Evolutionary conservation across 2,888 invertebrate species (phyloP), one percentile per base, ranked within the genome.

Genomic region (Sabellastarte sp.): DNA sequence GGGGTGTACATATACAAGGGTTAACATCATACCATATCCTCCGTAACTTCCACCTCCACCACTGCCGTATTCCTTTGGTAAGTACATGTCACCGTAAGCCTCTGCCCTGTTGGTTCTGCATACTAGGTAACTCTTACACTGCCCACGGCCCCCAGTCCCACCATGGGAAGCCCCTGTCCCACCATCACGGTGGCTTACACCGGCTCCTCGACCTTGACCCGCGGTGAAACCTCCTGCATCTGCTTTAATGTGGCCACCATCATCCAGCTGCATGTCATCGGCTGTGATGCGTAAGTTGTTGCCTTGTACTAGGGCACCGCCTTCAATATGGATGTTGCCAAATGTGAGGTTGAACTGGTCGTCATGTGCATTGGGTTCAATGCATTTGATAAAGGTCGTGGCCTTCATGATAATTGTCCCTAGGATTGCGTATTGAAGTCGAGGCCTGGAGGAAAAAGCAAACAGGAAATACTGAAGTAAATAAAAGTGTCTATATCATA

Each of bases 341-440:
- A 75, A 74, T 15, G 50, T 65, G 52, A 77, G 57, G 31, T 73
- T 41, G 59, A 76, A 73, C 50, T 67, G 63, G 41, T 75, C 74
- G 2, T 51, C 52, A 59, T 74, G 73, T 10, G 76, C 75, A 61
- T 73, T 73, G 3, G 75, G 74, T 20, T 65, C 70, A 1, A 72
- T 71, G 28, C 73, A 70, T 57, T 76, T 75, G 56, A 77, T 73
- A 50, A 63, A 63, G 0, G 76, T 74, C 29, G 63, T 67, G 1
- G 76, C 76, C 63, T 77, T 77, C 28, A 76, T 68, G 3, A 74
- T 65, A 4, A 73, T 74, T 2, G 73, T 70, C 24, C 77, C 77
- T 50, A 69, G 64, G 61, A 77, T 69, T 30, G 63, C 64, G 55
- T 74, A 76, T 53, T 72, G 63, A 4, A 75, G 68, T 3, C 70